phyloP scores from a whole-genome alignment of 2,888 invertebrate genomes.

The Escarpia spicata region DNA sequence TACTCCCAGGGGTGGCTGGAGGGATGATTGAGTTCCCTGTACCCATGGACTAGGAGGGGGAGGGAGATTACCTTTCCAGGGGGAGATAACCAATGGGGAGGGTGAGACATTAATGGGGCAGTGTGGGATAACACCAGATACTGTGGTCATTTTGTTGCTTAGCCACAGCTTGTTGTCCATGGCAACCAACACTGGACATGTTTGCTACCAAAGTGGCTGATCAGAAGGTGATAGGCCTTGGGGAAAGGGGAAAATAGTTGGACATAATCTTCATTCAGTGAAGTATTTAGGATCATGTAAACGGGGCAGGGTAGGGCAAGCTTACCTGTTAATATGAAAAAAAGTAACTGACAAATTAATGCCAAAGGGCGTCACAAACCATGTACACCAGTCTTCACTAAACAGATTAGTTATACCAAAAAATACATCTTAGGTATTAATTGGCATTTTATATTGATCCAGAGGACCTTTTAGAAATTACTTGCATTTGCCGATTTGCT shows the following conservation, averaged over 20 bases:
- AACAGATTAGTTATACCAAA: too few relatives aligned
- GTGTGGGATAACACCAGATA: not conserved
- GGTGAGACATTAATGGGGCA: not conserved
- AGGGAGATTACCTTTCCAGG: not conserved
- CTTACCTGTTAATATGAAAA: too few relatives aligned
- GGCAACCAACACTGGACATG: slow-evolving; percentile 6
- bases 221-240: not conserved
- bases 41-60: not conserved
- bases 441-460: not conserved
- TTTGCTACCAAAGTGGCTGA: not conserved
- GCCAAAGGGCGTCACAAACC: too few relatives aligned
- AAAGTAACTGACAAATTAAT: too few relatives aligned
- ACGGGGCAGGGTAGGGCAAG: too few relatives aligned
- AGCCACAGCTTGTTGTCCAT: not conserved
- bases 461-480: not conserved
- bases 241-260: not conserved
- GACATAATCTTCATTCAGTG: too few relatives aligned
- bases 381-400: too few relatives aligned
- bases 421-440: too few relatives aligned
- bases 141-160: not conserved
- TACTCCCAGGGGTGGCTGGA: not conserved
- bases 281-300: too few relatives aligned
- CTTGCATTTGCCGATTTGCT: not conserved
- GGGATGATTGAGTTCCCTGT: not conserved
- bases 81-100: not conserved